Conservation (phyloP, 2,113 vertebrate genomes). For the Antennarius striatus region DNA sequence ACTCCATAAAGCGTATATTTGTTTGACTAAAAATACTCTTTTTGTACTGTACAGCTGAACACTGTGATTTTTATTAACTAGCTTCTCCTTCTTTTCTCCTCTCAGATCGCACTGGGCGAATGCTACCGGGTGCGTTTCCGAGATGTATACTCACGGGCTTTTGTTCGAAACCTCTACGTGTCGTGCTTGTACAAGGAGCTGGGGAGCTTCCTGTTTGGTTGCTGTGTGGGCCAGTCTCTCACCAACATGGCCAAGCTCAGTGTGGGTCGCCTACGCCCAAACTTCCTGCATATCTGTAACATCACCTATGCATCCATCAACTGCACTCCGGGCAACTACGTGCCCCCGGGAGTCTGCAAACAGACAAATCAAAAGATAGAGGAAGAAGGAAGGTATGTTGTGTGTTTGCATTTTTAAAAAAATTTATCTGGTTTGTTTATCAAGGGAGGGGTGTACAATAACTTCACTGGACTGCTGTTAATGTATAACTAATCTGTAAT, state of each 20-base stretch:
- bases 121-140: conserved; percentile 71
- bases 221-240: conserved; percentile 82
- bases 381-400: conserved; percentile 77
- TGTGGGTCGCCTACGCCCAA: conserved; percentile 78
- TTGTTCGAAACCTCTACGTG: conserved; percentile 73
- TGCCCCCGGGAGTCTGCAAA: conserved; percentile 65
- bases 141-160: conserved; percentile 59
- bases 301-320: conserved; percentile 73
- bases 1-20: not conserved
- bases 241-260: conserved; percentile 83
- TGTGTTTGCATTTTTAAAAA: not conserved
- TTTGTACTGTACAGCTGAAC: not conserved
- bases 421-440: not conserved
- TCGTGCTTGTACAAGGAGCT: conserved; percentile 84
- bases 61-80: conserved; percentile 1
- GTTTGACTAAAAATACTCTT: conserved; percentile 4
- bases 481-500: conserved; percentile 42
- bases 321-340: conserved; percentile 66
- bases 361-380: conserved; percentile 40
- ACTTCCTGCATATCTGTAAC: conserved; percentile 80
- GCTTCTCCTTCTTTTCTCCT: conserved; percentile 1
- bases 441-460: conserved; percentile 3
- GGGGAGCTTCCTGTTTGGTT: conserved; percentile 84
- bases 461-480: not conserved
- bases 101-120: conserved; percentile 80